Evolutionary conservation across 2,797 vertebrate species (phyloP).

Genomic region (Hydrophis major): DNA sequence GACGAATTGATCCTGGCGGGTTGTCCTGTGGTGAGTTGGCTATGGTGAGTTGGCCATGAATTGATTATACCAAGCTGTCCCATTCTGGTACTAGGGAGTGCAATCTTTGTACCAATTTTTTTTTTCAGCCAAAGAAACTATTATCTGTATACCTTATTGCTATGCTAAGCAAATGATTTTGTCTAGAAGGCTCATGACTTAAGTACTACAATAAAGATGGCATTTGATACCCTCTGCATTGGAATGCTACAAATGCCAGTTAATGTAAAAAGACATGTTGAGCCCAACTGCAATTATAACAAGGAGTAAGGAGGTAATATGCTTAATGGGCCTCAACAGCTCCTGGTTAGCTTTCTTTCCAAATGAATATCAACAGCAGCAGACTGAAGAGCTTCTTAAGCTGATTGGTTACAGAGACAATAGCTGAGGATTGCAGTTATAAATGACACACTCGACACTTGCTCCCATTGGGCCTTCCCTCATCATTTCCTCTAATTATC

Average conservation of each 20-base stretch:
- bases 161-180: constrained; percentile 44
- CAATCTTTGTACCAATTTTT: constrained; percentile 21
- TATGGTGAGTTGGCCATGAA: no score
- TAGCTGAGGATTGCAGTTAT: not conserved
- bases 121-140: constrained; percentile 27
- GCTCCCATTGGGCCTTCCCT: constrained; percentile 24
- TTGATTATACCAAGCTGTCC: not conserved
- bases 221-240: not conserved
- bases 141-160: constrained; percentile 33
- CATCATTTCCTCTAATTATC: constrained; percentile 25
- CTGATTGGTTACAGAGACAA: not conserved
- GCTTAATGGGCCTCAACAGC: constrained; percentile 11
- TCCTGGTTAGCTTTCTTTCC: constrained; percentile 20
- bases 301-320: not conserved
- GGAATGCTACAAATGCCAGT: not conserved
- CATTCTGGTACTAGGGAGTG: not conserved
- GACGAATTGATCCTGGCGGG: no score
- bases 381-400: constrained; percentile 12
- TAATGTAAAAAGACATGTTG: not conserved
- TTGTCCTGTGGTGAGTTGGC: no score
- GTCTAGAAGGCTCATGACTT: constrained; percentile 10
- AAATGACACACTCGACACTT: not conserved
- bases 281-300: not conserved
- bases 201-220: not conserved
- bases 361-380: constrained; percentile 17